phyloP scores from a whole-genome alignment of 2,888 invertebrate species.

The Chalcosyrphus nemorum region DNA sequence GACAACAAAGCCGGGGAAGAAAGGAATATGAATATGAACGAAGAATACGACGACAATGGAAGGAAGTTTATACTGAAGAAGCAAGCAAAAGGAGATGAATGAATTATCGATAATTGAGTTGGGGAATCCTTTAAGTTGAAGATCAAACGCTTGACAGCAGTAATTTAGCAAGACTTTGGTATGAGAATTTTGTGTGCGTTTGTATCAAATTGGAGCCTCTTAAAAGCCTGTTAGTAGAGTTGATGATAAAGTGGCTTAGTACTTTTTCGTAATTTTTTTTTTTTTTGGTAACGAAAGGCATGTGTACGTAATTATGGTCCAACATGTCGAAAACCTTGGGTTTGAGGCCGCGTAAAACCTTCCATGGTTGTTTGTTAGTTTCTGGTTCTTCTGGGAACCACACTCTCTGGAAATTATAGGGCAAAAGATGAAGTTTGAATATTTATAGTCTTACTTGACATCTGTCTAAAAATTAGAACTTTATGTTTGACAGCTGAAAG shows the following conservation, averaged over 20 bases:
- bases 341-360: no score
- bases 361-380: no score
- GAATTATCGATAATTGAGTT: constrained; percentile 71
- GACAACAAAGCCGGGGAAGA: constrained; percentile 35
- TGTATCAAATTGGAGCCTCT: background rate
- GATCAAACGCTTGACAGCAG: constrained; percentile 65
- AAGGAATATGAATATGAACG: constrained; percentile 34
- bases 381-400: no score
- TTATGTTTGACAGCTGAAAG: no score
- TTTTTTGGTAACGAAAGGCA: no score
- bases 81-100: constrained; percentile 66
- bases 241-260: background rate
- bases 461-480: no score
- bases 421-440: no score
- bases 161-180: background rate
- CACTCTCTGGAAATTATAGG: no score
- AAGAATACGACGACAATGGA: constrained; percentile 19
- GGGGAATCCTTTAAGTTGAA: constrained; percentile 71
- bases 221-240: background rate
- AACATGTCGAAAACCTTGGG: no score
- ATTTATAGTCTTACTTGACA: no score
- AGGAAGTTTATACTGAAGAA: constrained; percentile 35
- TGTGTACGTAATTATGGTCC: no score
- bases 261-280: background rate
- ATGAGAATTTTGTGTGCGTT: background rate